These are phyloP conservation scores for Artibeus lituratus DNA, from an alignment of 2,797 vertebrate species.

Conservation along the genomic window DNA sequence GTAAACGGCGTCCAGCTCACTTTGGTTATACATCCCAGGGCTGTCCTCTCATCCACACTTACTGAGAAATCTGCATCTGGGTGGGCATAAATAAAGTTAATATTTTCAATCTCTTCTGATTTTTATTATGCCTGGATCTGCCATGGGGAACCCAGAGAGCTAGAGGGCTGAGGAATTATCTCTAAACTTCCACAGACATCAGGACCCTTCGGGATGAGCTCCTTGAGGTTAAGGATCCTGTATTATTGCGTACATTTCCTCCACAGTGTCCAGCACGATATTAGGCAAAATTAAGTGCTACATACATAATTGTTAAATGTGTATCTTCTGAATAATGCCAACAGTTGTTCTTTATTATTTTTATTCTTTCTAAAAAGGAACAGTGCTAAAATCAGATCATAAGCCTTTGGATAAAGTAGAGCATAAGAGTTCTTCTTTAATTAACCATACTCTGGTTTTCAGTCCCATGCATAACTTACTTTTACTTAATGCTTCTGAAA, in stretches of 20 bases:
- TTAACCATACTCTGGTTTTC: neutral
- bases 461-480: neutral
- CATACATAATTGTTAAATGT: neutral
- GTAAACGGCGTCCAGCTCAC: too few relatives aligned
- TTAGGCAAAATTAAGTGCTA: neutral
- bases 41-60: neutral
- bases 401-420: neutral
- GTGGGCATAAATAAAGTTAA: neutral
- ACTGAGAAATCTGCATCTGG: neutral
- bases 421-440: neutral
- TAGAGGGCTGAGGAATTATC: neutral
- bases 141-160: neutral
- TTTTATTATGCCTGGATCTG: neutral
- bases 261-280: neutral
- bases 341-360: neutral
- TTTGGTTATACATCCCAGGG: neutral
- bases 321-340: neutral
- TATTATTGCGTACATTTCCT: neutral
- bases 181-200: neutral
- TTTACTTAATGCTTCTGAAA: constrained; percentile 1
- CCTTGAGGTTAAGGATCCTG: neutral
- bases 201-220: neutral
- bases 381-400: constrained; percentile 3
- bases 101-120: neutral
- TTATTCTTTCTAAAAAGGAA: constrained; percentile 8